Evolutionary conservation across 2,888 invertebrate genomes (phyloP), one percentile per base, ranked within the genome.

Genomic region (Gastracanthus pulcherrimus): DNA sequence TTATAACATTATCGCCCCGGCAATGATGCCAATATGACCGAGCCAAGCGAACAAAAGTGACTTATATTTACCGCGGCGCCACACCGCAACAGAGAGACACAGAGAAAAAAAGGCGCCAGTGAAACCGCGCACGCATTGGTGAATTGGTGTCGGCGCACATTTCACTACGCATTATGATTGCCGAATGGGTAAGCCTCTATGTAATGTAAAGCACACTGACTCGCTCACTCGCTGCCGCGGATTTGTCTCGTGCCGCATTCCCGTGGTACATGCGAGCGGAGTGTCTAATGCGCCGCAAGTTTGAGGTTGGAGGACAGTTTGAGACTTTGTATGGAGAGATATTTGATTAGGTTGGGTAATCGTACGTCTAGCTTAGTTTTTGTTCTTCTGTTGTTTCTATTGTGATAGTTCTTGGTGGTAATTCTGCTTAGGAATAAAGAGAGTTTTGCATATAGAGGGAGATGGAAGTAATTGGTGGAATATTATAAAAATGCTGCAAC

Each of bases 101-200:
- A 60, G 19, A 62, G 19, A 62, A n/a, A 62, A 62, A 79, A 55
- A 66, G 38, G 38, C 31, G 72, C 3, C 36, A 67, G 41, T 29
- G 71, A 79, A 67, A 72, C 58, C 67, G 41, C 41, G 62, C 64
- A 55, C n/a, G 26, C 64, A 55, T 34, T 34, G 67, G 79, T 48
- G 34, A 74, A 74, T 85, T 72, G 82, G 75, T 81, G 76, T 72
- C 58, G 80, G 51, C 77, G 55, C 66, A 77, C 66, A 76, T 75
- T 72, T 81, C 71, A 41, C 72, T 69, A 60, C 34, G 81, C 86
- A 85, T 85, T 85, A 91, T 91, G 90, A 90, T 91, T 81, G 89
- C 89, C 75, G 90, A 90, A 86, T 91, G 90, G 90, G 90, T 91
- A 89, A 89, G 90, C 83, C 58, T 38, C 31, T 55, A 16, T 55